These are phyloP conservation scores for Ophiodon elongatus DNA, from an alignment of 2,113 vertebrate species.

Conservation along the genomic window DNA sequence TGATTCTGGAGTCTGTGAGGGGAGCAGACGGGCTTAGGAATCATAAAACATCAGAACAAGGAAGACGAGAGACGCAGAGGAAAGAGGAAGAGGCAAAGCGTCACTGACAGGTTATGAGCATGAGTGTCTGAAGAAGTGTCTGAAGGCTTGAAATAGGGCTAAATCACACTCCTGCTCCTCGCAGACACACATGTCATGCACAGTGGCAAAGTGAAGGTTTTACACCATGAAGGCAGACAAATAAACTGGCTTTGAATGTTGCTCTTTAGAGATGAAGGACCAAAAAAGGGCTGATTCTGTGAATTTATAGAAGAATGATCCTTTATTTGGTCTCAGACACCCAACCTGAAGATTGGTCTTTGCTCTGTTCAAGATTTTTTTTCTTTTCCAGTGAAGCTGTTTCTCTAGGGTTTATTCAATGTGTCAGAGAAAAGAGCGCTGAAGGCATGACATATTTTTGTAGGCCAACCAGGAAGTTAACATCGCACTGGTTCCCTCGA, in stretches of 20 bases:
- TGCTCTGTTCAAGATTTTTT: neutral
- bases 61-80: slow-evolving; percentile 28
- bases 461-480: neutral
- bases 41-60: slow-evolving; percentile 61
- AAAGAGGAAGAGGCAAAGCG: slow-evolving; percentile 60
- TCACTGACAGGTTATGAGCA: slow-evolving; percentile 63
- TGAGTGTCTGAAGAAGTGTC: slow-evolving; percentile 66
- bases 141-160: slow-evolving; percentile 68
- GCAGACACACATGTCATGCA: slow-evolving; percentile 7
- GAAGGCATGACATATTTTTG: neutral
- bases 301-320: neutral
- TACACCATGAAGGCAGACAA: slow-evolving; percentile 28
- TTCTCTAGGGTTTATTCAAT: neutral
- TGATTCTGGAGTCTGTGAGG: slow-evolving; percentile 53
- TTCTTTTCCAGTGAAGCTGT: no score
- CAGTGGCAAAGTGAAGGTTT: slow-evolving; percentile 22
- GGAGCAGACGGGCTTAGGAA: slow-evolving; percentile 50
- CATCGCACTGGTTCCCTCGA: neutral
- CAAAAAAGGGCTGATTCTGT: slow-evolving; percentile 2
- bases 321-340: neutral
- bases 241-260: slow-evolving; percentile 26
- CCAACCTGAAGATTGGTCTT: neutral
- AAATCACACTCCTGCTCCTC: slow-evolving; percentile 41
- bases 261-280: neutral
- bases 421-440: neutral